Evolutionary conservation across 2,113 vertebrate species (phyloP), one percentile per base, ranked within the genome.

Genomic region (Protomyctophum bolini): DNA sequence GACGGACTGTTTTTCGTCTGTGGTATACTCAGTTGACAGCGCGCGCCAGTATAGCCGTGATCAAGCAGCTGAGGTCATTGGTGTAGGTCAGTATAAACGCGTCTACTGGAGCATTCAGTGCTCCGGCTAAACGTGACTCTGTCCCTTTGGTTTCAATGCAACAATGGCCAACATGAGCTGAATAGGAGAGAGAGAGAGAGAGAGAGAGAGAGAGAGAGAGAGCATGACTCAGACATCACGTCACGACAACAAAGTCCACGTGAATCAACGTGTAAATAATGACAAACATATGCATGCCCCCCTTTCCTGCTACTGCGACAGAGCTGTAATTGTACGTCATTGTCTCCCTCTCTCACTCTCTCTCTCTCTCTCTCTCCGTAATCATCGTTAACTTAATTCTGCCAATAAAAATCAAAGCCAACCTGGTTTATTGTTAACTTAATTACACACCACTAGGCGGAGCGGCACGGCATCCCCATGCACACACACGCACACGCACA

Each of bases 371-470:
- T 21, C 14, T 55, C 68, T 65, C 55, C 54, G 41, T 72, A 66
- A 81, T 79, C 70, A 79, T 64, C 69, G 41, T 75, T 79, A 88
- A 87, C 79, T 86, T 87, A 81, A 87, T 63, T 75, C 70, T 73
- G 48, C 79, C 68, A 81, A 83, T 89, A 84, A 87, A 41, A 90
- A 88, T 82, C 0, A 45, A 71, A 67, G 80, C 78, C 48, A 74
- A 83, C 14, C 55, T 73, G 83, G 86, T 88, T 90, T 82, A 88
- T 83, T 85, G 87, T 83, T 87, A 90, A 89, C 87, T 91, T 89
- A 91, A 91, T 91, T 87, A 91, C 88, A 81, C 33, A 41, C 3
- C 33, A 6, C 33, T 41, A 6, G 33, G 5, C 33, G 33, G 33
- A 41, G 33, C 33, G 5, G 33, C 33, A 6, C 2, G 1, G 33